These are phyloP conservation scores for Lapara coniferarum DNA, from an alignment of 2,888 invertebrate species.

Conservation along the genomic window DNA sequence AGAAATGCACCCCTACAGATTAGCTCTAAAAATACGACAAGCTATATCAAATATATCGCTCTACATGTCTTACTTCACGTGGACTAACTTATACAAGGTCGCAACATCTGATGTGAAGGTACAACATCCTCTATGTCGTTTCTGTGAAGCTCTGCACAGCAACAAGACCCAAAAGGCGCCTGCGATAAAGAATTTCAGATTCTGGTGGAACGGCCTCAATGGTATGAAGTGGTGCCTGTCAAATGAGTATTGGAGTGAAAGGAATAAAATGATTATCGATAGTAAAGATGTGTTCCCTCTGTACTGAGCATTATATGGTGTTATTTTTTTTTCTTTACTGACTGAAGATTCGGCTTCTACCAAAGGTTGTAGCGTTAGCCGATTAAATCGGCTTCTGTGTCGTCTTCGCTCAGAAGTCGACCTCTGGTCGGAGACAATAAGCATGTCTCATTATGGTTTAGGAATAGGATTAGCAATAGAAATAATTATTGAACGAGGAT, in stretches of 20 bases:
- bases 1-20: constrained; percentile 53
- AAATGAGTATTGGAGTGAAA: constrained; percentile 49
- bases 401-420: no score
- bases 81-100: constrained; percentile 62
- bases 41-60: constrained; percentile 42
- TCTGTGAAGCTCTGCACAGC: constrained; percentile 54
- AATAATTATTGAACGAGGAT: no score
- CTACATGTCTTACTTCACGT: constrained; percentile 57
- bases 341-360: no score
- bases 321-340: constrained; percentile 2
- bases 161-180: constrained; percentile 32
- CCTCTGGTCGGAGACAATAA: no score
- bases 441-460: no score
- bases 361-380: no score
- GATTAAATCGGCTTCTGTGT: no score
- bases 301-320: constrained; percentile 32
- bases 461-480: no score
- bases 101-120: constrained; percentile 31
- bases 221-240: constrained; percentile 59
- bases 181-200: constrained; percentile 49
- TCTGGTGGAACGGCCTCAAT: constrained; percentile 59
- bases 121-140: constrained; percentile 53
- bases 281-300: constrained; percentile 38
- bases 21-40: constrained; percentile 54
- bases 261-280: constrained; percentile 39